Conservation (phyloP, 2,888 invertebrate genomes). For the Boloria euphrosyne region DNA sequence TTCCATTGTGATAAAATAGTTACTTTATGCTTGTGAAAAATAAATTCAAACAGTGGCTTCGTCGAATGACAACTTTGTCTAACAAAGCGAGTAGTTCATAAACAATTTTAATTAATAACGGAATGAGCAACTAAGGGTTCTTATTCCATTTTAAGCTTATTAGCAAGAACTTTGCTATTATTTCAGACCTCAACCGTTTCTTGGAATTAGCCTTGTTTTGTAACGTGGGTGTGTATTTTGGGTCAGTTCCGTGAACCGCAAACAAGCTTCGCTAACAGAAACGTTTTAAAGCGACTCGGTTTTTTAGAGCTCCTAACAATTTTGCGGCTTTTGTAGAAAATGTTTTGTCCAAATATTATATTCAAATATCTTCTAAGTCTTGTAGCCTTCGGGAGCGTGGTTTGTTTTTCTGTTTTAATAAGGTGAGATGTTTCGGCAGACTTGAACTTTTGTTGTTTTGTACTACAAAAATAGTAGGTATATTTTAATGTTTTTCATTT, state of each 20-base stretch:
- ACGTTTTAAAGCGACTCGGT: conserved; percentile 32
- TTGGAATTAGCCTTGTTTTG: conserved; percentile 32
- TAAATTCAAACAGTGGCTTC: neutral
- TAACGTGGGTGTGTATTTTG: conserved; percentile 35
- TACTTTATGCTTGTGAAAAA: neutral
- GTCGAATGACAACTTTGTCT: conserved; percentile 1
- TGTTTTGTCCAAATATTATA: conserved; percentile 20
- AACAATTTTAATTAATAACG: conserved; percentile 29
- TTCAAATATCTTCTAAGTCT: conserved; percentile 4
- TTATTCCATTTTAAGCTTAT: conserved; percentile 33
- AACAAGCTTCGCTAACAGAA: conserved; percentile 36
- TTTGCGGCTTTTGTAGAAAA: conserved; percentile 21
- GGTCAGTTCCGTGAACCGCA: conserved; percentile 39
- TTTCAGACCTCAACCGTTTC: conserved; percentile 33
- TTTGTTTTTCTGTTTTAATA: conserved; percentile 15
- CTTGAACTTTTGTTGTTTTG: conserved; percentile 2
- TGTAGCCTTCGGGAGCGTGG: conserved; percentile 4
- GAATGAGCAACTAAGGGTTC: conserved; percentile 16
- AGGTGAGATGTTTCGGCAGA: neutral
- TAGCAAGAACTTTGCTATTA: conserved; percentile 31
- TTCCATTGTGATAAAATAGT: neutral
- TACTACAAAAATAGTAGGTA: neutral
- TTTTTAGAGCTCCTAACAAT: conserved; percentile 30
- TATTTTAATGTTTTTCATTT: neutral
- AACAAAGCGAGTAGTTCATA: neutral